Evolutionary conservation across 2,888 invertebrate genomes (phyloP).

Genomic region (Callimorpha dominula): DNA sequence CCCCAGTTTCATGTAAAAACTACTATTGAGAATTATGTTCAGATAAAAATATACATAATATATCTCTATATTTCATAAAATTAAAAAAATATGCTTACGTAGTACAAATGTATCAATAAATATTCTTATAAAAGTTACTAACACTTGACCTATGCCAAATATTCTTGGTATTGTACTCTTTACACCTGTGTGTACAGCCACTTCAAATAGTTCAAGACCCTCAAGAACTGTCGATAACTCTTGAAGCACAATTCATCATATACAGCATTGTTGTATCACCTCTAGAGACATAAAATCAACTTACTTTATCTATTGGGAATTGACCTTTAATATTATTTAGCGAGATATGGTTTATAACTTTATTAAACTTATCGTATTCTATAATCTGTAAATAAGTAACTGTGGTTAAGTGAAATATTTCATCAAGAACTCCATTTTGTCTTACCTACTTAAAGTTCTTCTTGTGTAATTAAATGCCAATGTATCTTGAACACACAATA

Average conservation of each 20-base stretch:
- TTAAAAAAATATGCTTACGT: neutral
- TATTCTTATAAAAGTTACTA: slow-evolving; percentile 35
- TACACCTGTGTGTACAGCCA: slow-evolving; percentile 37
- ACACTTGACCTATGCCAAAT: slow-evolving; percentile 52
- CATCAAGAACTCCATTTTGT: neutral
- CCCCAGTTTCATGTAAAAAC: no score
- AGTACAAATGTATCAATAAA: slow-evolving; percentile 13
- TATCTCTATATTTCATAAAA: neutral
- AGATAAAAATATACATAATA: no score
- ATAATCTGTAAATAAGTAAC: no score
- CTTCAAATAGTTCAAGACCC: slow-evolving; percentile 22
- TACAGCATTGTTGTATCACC: slow-evolving; percentile 11
- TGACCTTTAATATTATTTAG: neutral
- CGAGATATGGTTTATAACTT: no score
- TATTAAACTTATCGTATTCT: no score
- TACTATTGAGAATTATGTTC: no score
- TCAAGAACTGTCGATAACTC: slow-evolving; percentile 15
- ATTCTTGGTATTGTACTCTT: slow-evolving; percentile 47
- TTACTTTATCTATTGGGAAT: neutral
- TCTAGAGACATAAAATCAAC: neutral
- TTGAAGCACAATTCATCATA: slow-evolving; percentile 21
- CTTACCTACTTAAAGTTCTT: neutral
- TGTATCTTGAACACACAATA: no score
- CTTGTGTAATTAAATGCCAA: neutral
- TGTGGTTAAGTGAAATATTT: neutral